Base-by-base conservation (phyloP, 1,140 invertebrate species). In the Sinella curviseta region DNA sequence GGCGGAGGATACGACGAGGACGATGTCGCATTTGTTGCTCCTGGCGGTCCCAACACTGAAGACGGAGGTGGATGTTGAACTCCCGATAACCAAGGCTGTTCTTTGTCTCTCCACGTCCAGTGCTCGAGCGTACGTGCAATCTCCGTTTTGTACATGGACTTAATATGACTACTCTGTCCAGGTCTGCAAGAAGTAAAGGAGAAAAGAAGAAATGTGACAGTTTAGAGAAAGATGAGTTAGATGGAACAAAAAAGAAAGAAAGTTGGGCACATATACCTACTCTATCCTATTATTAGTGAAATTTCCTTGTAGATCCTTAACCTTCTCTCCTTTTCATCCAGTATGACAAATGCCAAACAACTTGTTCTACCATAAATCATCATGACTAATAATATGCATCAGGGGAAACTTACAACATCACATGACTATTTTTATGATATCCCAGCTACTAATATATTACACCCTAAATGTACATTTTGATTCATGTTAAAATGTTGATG, bases 81-180 rank as follows among this genome's bases (percentile, higher is more conserved):
- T 28, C 48, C 54, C 26, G 77, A 57, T 74, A 35, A 48, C 39
- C 39, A 48, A 89, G 87, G 92, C 87, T n/a, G n/a, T n/a, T n/a
- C n/a, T n/a, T n/a, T n/a, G n/a, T n/a, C n/a, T n/a, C n/a, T n/a
- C n/a, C n/a, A n/a, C n/a, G n/a, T n/a, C 86, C 90, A 92, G 0
- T 91, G 90, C 76, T 92, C 91, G 8, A 93, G 85, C 48, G 89
- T 89, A 54, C 91, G 88, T 0, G 89, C 88, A 80, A 93, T 92
- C 81, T 92, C 91, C 48, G 85, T 88, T 80, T 90, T 87, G 84
- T 91, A 92, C 82, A 91, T 92, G 0, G 89, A 91, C 79, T 90
- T 89, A 3, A 92, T 90, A 78, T 88, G 86, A 80, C 89, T 90
- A 26, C 88, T 89, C 82, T 90, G 89, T 36, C 89, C 84, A 20